Evolutionary conservation across 1,140 invertebrate species (phyloP).

Genomic region (Aphaenogaster ashmeadi): DNA sequence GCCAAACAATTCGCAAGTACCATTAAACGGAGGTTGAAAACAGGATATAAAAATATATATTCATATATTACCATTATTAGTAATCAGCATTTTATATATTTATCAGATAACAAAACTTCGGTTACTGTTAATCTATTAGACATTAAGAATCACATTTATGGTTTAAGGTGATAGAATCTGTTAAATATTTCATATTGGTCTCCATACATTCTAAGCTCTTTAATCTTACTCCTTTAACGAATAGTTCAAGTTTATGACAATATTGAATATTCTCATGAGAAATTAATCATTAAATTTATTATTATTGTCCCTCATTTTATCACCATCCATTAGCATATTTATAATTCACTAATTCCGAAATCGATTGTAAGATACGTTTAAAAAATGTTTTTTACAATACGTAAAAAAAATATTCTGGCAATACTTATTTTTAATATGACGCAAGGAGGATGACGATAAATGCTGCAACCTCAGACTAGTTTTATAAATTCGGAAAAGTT

Average conservation of each 20-base stretch:
- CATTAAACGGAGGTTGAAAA: not conserved
- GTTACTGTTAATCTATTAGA: not conserved
- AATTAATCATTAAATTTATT: not conserved
- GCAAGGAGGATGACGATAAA: not conserved
- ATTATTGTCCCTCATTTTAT: not conserved
- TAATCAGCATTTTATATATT: not conserved
- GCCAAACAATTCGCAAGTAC: constrained; percentile 8
- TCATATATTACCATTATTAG: not conserved
- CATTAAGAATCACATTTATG: not conserved
- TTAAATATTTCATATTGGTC: constrained; percentile 13
- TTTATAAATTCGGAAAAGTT: not conserved
- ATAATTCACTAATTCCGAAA: not conserved
- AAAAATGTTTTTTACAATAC: not conserved
- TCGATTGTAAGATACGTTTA: not conserved
- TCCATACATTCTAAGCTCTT: not conserved
- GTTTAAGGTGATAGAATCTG: not conserved
- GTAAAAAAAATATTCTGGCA: not conserved
- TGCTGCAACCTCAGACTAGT: too few relatives aligned
- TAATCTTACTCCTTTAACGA: not conserved
- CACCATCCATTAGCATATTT: not conserved
- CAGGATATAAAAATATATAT: not conserved
- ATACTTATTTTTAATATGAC: not conserved
- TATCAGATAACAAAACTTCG: not conserved
- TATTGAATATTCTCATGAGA: not conserved
- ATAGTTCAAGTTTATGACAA: not conserved